These are phyloP conservation scores for Scrobipalpa costella DNA, from an alignment of 2,888 invertebrate genomes.

Conservation along the genomic window DNA sequence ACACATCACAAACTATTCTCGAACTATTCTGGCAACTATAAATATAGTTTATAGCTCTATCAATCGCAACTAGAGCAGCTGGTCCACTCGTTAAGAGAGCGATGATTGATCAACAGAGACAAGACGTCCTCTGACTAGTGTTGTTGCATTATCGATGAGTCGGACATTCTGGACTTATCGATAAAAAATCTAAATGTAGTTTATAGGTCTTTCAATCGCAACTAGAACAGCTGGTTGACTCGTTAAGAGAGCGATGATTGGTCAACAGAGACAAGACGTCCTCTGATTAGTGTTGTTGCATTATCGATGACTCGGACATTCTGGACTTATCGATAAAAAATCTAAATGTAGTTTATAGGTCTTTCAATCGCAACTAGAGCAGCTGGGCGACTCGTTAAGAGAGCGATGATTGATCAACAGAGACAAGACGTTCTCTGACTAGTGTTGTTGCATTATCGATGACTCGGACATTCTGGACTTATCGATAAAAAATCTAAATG, in stretches of 20 bases:
- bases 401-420: slow-evolving; percentile 74
- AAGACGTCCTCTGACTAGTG: slow-evolving; percentile 29
- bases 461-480: background rate
- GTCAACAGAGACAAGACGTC: no score
- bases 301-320: background rate
- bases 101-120: slow-evolving; percentile 73
- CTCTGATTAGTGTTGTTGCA: no score
- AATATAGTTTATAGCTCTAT: slow-evolving; percentile 78
- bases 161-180: background rate
- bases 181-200: no score
- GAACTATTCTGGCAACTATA: slow-evolving; percentile 64
- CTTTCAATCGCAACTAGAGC: slow-evolving; percentile 73
- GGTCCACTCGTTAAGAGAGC: slow-evolving; percentile 71
- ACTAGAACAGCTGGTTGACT: no score
- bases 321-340: background rate
- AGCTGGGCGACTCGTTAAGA: slow-evolving; percentile 75
- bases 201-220: no score
- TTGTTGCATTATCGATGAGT: background rate
- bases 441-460: background rate
- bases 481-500: no score
- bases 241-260: no score
- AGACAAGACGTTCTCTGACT: slow-evolving; percentile 37
- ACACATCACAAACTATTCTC: slow-evolving; percentile 64
- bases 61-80: slow-evolving; percentile 74
- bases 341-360: slow-evolving; percentile 78